These are phyloP conservation scores for Archocentrus centrarchus DNA, from an alignment of 2,113 vertebrate species.

Conservation along the genomic window DNA sequence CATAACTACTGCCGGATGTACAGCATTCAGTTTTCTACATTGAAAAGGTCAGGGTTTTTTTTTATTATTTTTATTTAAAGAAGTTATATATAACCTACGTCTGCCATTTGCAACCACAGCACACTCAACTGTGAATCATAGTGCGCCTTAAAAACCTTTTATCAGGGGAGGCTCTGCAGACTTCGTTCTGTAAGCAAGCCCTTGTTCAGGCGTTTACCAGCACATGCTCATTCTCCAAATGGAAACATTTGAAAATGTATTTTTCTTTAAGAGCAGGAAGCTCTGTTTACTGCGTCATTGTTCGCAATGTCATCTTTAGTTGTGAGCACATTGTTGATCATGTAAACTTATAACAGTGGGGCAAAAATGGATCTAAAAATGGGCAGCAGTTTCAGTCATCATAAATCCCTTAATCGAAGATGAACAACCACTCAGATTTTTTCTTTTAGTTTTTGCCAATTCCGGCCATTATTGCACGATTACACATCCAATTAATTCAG, in stretches of 20 bases:
- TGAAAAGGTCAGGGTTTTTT: conserved; percentile 19
- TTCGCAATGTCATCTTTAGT: not conserved
- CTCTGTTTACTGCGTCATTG: not conserved
- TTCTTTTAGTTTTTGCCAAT: too few species aligned
- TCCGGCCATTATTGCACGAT: too few species aligned
- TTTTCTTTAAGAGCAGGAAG: not conserved
- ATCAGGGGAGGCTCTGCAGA: not conserved
- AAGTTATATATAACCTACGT: not conserved
- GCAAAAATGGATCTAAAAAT: not conserved
- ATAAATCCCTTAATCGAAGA: not conserved
- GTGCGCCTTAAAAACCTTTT: conserved; percentile 30
- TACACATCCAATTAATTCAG: not conserved
- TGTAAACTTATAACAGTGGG: not conserved
- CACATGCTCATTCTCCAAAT: not conserved
- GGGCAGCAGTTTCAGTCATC: not conserved
- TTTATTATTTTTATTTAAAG: not conserved
- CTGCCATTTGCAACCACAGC: not conserved
- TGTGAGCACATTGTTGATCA: not conserved
- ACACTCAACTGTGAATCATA: conserved; percentile 7
- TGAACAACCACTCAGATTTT: too few species aligned
- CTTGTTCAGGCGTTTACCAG: not conserved
- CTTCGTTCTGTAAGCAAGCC: not conserved
- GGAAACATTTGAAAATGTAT: not conserved
- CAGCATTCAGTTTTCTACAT: not conserved
- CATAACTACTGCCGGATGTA: not conserved